These are phyloP conservation scores for Cantharis rufa DNA, from an alignment of 2,888 invertebrate genomes.

Conservation along the genomic window DNA sequence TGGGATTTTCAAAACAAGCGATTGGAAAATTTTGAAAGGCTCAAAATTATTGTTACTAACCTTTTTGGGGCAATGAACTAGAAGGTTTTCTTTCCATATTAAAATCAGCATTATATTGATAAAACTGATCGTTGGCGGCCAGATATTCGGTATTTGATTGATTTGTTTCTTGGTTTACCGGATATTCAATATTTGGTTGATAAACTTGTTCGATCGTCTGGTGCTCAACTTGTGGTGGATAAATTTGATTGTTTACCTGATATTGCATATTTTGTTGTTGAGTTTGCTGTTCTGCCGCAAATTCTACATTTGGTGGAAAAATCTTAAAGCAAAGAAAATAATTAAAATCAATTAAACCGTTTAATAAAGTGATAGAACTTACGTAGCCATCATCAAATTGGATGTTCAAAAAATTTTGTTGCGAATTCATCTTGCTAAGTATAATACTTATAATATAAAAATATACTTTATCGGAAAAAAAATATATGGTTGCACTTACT, in stretches of 20 bases:
- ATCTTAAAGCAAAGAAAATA: not conserved
- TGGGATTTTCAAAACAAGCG: not conserved
- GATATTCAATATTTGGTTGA: not conserved
- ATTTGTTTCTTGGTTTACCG: not conserved
- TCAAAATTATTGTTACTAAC: not conserved
- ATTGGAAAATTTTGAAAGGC: not conserved
- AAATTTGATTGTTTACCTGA: not conserved
- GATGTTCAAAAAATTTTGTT: not conserved
- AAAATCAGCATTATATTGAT: not conserved
- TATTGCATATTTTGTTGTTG: not conserved
- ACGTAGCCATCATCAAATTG: not conserved
- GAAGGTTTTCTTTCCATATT: not conserved
- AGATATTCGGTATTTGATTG: not conserved
- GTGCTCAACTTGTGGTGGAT: not conserved
- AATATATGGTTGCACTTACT: not conserved
- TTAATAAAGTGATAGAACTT: not conserved
- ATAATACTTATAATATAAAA: not conserved
- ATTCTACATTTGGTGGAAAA: not conserved
- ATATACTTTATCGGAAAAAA: not conserved
- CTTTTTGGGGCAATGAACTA: not conserved
- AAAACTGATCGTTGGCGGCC: not conserved
- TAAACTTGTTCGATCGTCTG: not conserved
- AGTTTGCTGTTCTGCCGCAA: not conserved
- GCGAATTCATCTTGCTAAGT: not conserved
- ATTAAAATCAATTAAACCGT: not conserved